Conservation (phyloP, 2,888 invertebrate genomes). For the Meloe dianella region DNA sequence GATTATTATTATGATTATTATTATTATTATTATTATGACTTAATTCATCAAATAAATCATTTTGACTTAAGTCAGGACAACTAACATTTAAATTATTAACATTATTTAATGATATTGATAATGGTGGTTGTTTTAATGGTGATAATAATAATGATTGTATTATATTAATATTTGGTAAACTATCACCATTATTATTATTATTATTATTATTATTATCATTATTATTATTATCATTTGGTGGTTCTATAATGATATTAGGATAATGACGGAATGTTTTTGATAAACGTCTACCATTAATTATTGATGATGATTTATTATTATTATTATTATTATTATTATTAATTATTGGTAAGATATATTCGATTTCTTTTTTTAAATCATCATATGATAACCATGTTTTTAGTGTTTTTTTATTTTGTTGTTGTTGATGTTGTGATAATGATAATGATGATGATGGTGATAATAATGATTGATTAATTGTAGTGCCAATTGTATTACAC, state of each 20-base stretch:
- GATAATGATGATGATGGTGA: constrained; percentile 28
- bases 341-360: constrained; percentile 53
- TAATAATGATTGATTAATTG: constrained; percentile 17
- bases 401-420: constrained; percentile 27
- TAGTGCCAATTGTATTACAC: constrained; percentile 26
- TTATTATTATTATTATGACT: constrained; percentile 8
- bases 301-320: constrained; percentile 20
- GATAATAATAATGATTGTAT: constrained; percentile 11
- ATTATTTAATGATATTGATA: constrained; percentile 36
- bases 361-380: constrained; percentile 55
- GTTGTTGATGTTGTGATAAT: constrained; percentile 23
- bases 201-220: background rate
- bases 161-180: constrained; percentile 54
- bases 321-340: too few relatives aligned
- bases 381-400: constrained; percentile 52
- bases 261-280: constrained; percentile 52
- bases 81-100: constrained; percentile 49
- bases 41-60: background rate
- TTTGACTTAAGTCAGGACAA: constrained; percentile 48
- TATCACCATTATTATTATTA: constrained; percentile 36
- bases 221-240: constrained; percentile 41
- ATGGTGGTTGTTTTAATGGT: constrained; percentile 9
- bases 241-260: constrained; percentile 52
- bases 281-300: constrained; percentile 41
- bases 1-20: background rate